phyloP scores from a whole-genome alignment of 2,797 vertebrate species.

The Myripristis jacobus region DNA sequence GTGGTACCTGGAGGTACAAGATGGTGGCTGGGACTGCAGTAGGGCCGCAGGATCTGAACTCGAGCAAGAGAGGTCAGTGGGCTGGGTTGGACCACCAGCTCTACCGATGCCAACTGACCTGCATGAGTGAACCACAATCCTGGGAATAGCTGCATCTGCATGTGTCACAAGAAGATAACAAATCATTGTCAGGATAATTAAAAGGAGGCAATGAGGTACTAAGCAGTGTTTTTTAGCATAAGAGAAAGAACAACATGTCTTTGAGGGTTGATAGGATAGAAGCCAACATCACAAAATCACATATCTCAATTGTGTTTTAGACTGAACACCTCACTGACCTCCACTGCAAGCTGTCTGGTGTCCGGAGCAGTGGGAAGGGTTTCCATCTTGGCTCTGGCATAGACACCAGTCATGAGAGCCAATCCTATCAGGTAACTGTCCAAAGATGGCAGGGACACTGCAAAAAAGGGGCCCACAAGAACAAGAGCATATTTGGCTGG shows the following conservation, averaged over 20 bases:
- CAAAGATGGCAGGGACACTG: conserved; percentile 75
- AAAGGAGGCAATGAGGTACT: too few species aligned
- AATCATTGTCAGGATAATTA: background rate
- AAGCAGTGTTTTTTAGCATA: too few species aligned
- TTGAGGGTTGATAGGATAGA: too few species aligned
- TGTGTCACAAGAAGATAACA: background rate
- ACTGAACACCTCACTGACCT: conserved; percentile 71
- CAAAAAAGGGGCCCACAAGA: conserved; percentile 16
- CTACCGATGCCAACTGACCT: conserved; percentile 79
- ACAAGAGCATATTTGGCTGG: background rate
- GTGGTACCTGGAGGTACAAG: conserved; percentile 84
- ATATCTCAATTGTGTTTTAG: background rate
- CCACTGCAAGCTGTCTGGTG: conserved; percentile 61
- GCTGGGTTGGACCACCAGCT: conserved; percentile 80
- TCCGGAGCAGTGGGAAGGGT: conserved; percentile 61
- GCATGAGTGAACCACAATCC: conserved; percentile 87
- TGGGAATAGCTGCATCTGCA: conserved; percentile 87
- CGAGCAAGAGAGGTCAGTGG: conserved; percentile 66
- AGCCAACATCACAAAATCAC: too few species aligned
- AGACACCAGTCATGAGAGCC: conserved; percentile 75
- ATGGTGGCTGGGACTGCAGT: conserved; percentile 82
- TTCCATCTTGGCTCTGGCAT: conserved; percentile 51
- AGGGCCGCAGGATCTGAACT: conserved; percentile 85
- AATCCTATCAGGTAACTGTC: conserved; percentile 80
- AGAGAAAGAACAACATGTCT: too few species aligned